Base-by-base conservation (phyloP, 2,113 vertebrate genomes). In the Columbina picui region DNA sequence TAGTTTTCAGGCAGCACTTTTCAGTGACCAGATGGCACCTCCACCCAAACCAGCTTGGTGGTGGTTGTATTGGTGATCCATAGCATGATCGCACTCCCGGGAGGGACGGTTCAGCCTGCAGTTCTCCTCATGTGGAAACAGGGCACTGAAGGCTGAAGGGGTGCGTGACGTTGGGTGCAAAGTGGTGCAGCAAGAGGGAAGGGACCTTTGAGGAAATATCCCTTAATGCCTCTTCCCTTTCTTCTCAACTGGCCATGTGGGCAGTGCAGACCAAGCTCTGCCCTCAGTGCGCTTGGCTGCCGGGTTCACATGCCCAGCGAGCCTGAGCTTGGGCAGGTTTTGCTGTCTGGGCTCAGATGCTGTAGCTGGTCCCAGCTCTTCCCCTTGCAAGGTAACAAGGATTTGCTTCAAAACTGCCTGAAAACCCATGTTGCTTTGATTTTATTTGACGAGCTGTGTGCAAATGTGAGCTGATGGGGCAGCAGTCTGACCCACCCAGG, bases 301-400 rank as follows among this genome's bases (percentile, higher is more conserved):
- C 4, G 20, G 14, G 25, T 59, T 43, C 2, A 6, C 1, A 5
- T 80, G 45, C 73, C 49, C 0, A 0, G 34, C 1, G 10, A 30
- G 56, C 57, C 32, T 86, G 57, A 41, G 29, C 43, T 75, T 0
- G 0, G 67, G 77, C 32, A 68, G 39, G 49, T 55, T 95, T 83
- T 92, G 29, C 53, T 87, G 15, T 69, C 22, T 47, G 15, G 9
- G 55, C 45, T 89, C 26, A 84, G 36, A 3, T 77, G 55, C 64
- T 0, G 6, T 20, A 50, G 36, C 21, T 49, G 17, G 32, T 93
- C 43, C 32, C 29, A 60, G 36, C 56, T 61, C 45, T 81, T 53
- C 27, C 36, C 14, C 39, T 39, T 21, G 55, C 12, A 23, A 65
- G 50, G 64, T 65, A 43, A 68, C 14, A 27, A 34, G 41, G 30